Evolutionary conservation across 2,113 vertebrate genomes (phyloP), one percentile per base, ranked within the genome.

Genomic region (Gallinago media): DNA sequence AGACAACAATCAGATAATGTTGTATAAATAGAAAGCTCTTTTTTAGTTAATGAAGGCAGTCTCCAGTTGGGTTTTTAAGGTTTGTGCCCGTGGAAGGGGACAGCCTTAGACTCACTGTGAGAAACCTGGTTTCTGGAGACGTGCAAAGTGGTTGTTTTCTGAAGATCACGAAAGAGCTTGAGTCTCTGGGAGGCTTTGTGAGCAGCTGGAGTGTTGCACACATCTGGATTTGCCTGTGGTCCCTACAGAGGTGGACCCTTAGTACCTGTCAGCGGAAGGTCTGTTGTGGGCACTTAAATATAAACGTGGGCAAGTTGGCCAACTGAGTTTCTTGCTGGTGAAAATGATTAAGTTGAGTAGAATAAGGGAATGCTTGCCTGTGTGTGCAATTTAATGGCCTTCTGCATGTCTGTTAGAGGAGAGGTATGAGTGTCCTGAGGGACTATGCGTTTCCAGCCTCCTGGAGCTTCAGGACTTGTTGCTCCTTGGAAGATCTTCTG

Each of bases 31-130:
- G 26, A 61, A 65, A 59, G 13, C 17, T 34, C 6, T 32, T 11
- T 23, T 22, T 34, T 21, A 23, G 23, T 12, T 42, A 26, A 6
- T 0, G 9, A 47, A 54, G 44, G 52, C 82, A 21, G 31, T 4
- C n/a, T 40, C 31, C 31, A 8, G 55, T n/a, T 18, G 4, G 26
- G 17, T 0, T 67, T 68, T 22, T 25, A 40, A 73, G 50, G 34
- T 52, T 42, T 61, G 42, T 77, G 46, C 7, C 59, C 5, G 2
- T 8, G 6, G 47, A 9, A 38, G 26, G 31, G 50, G 10, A 18
- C 6, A 12, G 50, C 23, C 9, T 19, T 2, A 5, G 29, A 6
- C 47, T 49, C 8, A 0, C 29, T 13, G 32, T 4, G 62, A 46
- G 71, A 74, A 55, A 14, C 19, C 38, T 10, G 26, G n/a, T 14